Evolutionary conservation across 2,113 vertebrate genomes (phyloP).

Genomic region (Alectura lathami): DNA sequence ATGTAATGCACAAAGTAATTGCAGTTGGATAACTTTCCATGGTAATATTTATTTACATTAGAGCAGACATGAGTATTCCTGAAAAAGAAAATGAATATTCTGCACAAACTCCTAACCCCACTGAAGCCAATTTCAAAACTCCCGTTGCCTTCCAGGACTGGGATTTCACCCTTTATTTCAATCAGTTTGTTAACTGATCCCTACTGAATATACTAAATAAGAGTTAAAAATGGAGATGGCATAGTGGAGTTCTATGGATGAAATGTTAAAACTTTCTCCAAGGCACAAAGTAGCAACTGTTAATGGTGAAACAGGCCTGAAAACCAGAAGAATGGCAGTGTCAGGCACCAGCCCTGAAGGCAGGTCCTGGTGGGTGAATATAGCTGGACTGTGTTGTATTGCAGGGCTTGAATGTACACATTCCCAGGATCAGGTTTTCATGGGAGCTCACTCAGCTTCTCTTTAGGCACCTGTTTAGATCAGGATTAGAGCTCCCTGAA

Average conservation of each 20-base stretch:
- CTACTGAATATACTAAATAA: neutral
- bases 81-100: neutral
- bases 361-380: neutral
- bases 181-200: neutral
- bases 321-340: neutral
- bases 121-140: constrained; percentile 3
- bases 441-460: neutral
- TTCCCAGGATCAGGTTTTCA: neutral
- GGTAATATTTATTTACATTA: constrained; percentile 52
- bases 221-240: neutral
- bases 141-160: neutral
- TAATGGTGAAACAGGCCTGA: neutral
- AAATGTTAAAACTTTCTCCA: neutral
- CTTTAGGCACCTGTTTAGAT: neutral
- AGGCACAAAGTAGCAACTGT: neutral
- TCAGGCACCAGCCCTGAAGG: neutral
- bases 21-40: constrained; percentile 38
- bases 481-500: neutral
- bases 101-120: constrained; percentile 14
- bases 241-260: neutral
- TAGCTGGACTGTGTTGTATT: neutral
- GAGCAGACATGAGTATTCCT: neutral
- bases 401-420: neutral
- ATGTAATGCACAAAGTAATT: constrained; percentile 76
- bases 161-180: neutral